Base-by-base conservation (phyloP, 2,888 invertebrate species). In the Diploptera punctata region DNA sequence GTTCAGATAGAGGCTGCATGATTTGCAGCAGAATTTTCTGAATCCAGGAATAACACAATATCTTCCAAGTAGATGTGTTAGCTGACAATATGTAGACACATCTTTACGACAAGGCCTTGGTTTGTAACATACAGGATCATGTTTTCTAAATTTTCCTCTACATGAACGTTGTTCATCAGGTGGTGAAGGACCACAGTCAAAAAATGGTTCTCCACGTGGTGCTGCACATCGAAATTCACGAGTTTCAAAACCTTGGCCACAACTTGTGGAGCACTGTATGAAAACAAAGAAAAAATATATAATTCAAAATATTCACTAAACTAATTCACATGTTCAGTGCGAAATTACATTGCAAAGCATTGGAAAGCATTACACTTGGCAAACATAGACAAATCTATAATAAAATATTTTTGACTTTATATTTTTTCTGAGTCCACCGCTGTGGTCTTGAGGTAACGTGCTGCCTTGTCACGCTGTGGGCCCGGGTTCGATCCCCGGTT, bases 241-340 rank as follows among this genome's bases (percentile, higher is more conserved):
- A 0, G 83, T 83, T 13, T 88, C 86, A 1, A 87, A 78, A 0
- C 90, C 90, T 1, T 84, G 83, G 0, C 89, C 90, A 77, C 90
- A 90, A 0, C 84, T 86, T 44, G 86, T 82, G 1, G 90, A 90
- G 80, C 91, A 91, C 90, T 90, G 79, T n/a, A n/a, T n/a, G n/a
- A 47, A 47, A 4, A 38, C 1, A 21, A 44, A 60, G 47, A n/a
- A n/a, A n/a, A n/a, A n/a, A n/a, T n/a, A n/a, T n/a, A n/a, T n/a
- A n/a, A n/a, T n/a, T n/a, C n/a, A n/a, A n/a, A n/a, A n/a, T n/a
- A n/a, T n/a, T n/a, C n/a, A n/a, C n/a, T n/a, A n/a, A n/a, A n/a
- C n/a, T n/a, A n/a, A n/a, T n/a, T n/a, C n/a, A n/a, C n/a, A n/a
- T n/a, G n/a, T n/a, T n/a, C n/a, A n/a, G n/a, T n/a, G n/a, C n/a